phyloP scores from a whole-genome alignment of 2,888 invertebrate genomes.

The Chaitophorus viminalis region DNA sequence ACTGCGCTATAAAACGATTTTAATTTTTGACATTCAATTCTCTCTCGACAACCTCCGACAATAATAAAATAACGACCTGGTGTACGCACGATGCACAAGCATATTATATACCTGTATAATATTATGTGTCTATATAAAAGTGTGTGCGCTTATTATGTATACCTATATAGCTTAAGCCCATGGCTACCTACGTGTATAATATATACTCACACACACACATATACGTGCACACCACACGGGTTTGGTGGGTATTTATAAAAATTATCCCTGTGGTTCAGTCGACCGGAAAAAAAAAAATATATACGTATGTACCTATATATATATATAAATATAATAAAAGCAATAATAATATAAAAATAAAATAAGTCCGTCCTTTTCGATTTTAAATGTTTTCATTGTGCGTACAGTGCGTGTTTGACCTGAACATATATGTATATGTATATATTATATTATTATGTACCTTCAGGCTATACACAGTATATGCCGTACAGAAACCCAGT shows the following conservation, averaged over 20 bases:
- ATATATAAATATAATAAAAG: neutral
- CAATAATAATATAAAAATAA: constrained; percentile 17
- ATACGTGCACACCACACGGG: neutral
- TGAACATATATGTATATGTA: neutral
- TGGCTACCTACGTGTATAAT: neutral
- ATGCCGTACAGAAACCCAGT: neutral
- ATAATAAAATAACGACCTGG: constrained; percentile 22
- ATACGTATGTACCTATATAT: neutral
- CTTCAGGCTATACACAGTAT: neutral
- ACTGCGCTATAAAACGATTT: constrained; percentile 31
- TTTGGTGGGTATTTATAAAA: constrained; percentile 8
- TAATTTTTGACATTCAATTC: constrained; percentile 45
- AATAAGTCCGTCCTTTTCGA: constrained; percentile 43
- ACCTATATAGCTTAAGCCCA: neutral
- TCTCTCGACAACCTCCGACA: neutral
- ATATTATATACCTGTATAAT: neutral
- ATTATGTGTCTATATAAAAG: neutral
- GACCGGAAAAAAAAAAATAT: constrained; percentile 48
- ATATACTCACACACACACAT: neutral
- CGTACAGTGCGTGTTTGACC: neutral
- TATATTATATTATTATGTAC: neutral
- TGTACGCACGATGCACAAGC: neutral
- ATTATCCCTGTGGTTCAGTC: constrained; percentile 29
- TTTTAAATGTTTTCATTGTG: constrained; percentile 50
- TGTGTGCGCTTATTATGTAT: no score